Conservation (phyloP, 2,888 invertebrate species). For the Dione vanillae region DNA sequence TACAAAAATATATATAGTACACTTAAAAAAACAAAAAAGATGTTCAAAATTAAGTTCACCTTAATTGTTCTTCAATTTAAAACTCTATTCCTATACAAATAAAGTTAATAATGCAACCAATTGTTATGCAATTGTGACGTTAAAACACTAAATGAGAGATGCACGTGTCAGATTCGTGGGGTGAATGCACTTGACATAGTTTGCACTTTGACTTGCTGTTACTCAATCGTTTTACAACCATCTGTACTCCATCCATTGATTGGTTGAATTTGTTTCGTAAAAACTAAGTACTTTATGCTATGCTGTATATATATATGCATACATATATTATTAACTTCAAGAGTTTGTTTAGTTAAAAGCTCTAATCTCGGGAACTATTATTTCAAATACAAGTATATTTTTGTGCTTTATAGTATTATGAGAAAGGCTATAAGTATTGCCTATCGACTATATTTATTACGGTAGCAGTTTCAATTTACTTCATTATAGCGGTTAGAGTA, state of each 20-base stretch:
- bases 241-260: slow-evolving; percentile 37
- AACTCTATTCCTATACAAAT: neutral
- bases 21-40: neutral
- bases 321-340: no score
- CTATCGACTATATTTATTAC: no score
- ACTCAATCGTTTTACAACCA: slow-evolving; percentile 55
- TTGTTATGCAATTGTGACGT: slow-evolving; percentile 43
- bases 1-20: no score
- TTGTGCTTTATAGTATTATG: no score
- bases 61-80: slow-evolving; percentile 12
- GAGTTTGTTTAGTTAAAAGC: no score
- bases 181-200: slow-evolving; percentile 70
- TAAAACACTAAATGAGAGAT: slow-evolving; percentile 44
- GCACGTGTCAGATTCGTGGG: slow-evolving; percentile 72
- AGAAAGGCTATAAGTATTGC: no score
- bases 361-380: no score
- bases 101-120: slow-evolving; percentile 30
- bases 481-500: no score
- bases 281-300: neutral
- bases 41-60: neutral
- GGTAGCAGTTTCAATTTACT: no score
- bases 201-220: slow-evolving; percentile 68
- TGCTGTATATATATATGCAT: neutral
- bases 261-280: slow-evolving; percentile 26
- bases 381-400: no score